Evolutionary conservation across 1,140 invertebrate species (phyloP), one percentile per base, ranked within the genome.

Genomic region (Whitmania pigra): DNA sequence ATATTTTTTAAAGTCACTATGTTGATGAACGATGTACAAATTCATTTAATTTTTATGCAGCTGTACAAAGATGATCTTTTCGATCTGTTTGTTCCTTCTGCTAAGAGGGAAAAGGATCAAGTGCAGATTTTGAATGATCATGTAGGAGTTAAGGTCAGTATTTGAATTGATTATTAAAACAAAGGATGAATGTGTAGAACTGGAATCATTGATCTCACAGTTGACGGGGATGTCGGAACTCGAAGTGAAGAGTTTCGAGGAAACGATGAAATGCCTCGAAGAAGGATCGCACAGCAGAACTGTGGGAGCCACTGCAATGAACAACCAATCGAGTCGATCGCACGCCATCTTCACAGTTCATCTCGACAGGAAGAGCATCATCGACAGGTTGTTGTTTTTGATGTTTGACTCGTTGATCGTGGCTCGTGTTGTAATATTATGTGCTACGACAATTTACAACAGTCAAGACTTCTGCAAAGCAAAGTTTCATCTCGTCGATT

Each of bases 1-100:
- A 63, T 63, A 31, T 63, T 63, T n/a, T 63, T 63, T 25, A n/a
- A 63, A 31, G 18, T 7, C 22, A 2, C 57, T 25, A 1, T 31
- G 57, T 63, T 20, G 22, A 17, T 25, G 29, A 18, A 63, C 11
- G 11, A 4, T 63, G 0, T 25, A 63, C 2, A 63, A 63, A 63
- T 11, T 25, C 31, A 36, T 7, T 25, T 0, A 63, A 17, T 60
- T 53, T 71, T 69, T 60, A 54, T 67, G 18, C 72, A 96, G 83
- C 84, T 97, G 0, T 96, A 97, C 79, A 96, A 97, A 82, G 94
- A 97, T 82, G 93, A 97, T 77, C 86, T 97, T 43, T 90, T 93
- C 67, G 94, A 97, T 83, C 82, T 94, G 7, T 81, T 93, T 2
- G 75, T 74, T 55, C 71, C 73, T 6, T 29, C 75, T 18, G 43